phyloP scores from a whole-genome alignment of 2,113 vertebrate species.

The Cyrtonyx montezumae region DNA sequence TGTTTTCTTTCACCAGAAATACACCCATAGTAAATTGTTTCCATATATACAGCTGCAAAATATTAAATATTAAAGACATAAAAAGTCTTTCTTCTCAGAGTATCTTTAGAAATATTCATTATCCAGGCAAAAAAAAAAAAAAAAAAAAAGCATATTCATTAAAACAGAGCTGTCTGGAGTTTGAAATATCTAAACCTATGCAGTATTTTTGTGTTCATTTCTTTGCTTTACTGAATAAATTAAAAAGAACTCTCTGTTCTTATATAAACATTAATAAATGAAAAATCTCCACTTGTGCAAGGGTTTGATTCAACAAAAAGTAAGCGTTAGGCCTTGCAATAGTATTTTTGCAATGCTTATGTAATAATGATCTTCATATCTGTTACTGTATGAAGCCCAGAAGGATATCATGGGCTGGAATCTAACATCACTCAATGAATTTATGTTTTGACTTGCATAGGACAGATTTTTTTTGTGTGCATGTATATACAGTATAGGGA shows the following conservation, averaged over 20 bases:
- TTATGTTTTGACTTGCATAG: neutral
- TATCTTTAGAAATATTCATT: constrained; percentile 38
- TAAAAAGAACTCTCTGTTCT: neutral
- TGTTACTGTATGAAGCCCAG: neutral
- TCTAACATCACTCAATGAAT: neutral
- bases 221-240: constrained; percentile 23
- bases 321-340: neutral
- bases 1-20: neutral
- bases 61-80: constrained; percentile 39
- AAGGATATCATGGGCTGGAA: neutral
- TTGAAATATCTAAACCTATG: neutral
- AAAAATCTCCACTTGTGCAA: neutral
- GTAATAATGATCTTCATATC: neutral
- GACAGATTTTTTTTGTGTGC: neutral
- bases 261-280: constrained; percentile 19
- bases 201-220: constrained; percentile 2
- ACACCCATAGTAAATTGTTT: neutral
- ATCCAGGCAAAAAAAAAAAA: too few species aligned
- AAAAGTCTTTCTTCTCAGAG: constrained; percentile 11
- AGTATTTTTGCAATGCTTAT: neutral
- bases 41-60: neutral
- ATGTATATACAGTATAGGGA: neutral
- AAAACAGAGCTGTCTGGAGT: neutral
- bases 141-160: neutral
- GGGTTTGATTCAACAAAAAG: neutral